Base-by-base conservation (phyloP, 2,113 vertebrate species). In the Leucopsar rothschildi region DNA sequence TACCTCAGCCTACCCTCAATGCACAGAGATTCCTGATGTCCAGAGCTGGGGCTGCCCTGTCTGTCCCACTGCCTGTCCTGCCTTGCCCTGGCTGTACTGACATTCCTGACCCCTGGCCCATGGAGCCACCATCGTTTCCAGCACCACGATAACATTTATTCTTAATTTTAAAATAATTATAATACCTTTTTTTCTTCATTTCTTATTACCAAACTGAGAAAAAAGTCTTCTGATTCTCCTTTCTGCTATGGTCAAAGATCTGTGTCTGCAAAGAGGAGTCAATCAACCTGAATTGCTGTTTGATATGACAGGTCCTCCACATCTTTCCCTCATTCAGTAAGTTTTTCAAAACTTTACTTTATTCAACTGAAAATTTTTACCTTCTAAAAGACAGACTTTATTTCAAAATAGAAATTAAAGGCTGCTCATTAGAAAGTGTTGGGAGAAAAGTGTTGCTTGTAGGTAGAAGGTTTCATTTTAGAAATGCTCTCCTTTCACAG, bases 141-240 rank as follows among this genome's bases (percentile, higher is more conserved):
- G 20, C 6, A 55, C 11, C 7, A 1, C 2, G 0, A 25, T 8
- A 63, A 23, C 2, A 47, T 24, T 16, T 8, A 22, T 37, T 68
- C 8, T 45, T n/a, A 37, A 6, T 45, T 63, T 90, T 53, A 9
- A 24, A 35, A 59, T n/a, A 24, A 33, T 27, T 52, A 6, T 29
- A n/a, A 15, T 7, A 33, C 1, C 3, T 24, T n/a, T 29, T 50
- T 29, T 8, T 23, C 4, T 33, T n/a, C 4, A 33, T n/a, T 61
- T 69, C 15, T n/a, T 69, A 12, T 53, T 45, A 11, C 9, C n/a
- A 63, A 72, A 55, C 10, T 2, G 37, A 72, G 59, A 47, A 44
- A n/a, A 81, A 83, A 59, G 2, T 52, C 19, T 52, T 24, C 23
- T 47, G 22, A 23, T 65, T 9, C 6, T 56, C 21, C 5, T 61